phyloP scores from a whole-genome alignment of 1,140 invertebrate genomes.

The Lordiphosa collinella region DNA sequence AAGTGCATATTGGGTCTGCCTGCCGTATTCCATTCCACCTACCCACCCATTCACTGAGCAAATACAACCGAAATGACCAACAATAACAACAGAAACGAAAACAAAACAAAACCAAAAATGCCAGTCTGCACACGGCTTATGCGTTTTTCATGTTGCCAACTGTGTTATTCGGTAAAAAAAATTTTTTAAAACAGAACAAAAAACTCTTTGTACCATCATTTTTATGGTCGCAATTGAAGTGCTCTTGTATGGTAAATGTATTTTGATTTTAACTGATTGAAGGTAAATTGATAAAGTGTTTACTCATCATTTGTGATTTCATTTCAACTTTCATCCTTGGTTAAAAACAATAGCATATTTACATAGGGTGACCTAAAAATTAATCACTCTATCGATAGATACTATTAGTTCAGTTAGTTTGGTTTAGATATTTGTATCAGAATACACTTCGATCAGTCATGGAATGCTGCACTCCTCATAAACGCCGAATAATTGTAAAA shows the following conservation, averaged over 20 bases:
- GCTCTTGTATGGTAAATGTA: conserved; percentile 33
- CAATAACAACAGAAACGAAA: conserved; percentile 20
- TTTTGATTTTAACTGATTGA: conserved; percentile 39
- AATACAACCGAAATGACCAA: conserved; percentile 36
- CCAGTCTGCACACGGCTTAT: conserved; percentile 14
- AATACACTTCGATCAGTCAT: no score
- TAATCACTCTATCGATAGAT: no score
- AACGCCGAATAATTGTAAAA: no score
- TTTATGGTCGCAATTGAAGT: conserved; percentile 25
- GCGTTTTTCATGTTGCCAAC: conserved; percentile 43
- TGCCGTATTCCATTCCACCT: conserved; percentile 1
- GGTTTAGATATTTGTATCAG: no score
- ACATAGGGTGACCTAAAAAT: no score
- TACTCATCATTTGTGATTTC: no score
- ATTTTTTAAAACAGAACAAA: conserved; percentile 15
- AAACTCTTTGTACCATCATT: background rate
- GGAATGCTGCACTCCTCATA: no score
- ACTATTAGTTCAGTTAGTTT: no score
- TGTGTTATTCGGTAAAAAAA: conserved; percentile 8
- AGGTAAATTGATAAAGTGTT: conserved; percentile 5
- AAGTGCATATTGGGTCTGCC: conserved; percentile 65
- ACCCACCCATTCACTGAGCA: conserved; percentile 33
- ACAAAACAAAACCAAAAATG: background rate
- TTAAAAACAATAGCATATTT: no score
- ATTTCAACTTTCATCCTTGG: background rate